Evolutionary conservation across 1,140 invertebrate genomes (phyloP), one percentile per base, ranked within the genome.

Genomic region (Chionoecetes opilio): DNA sequence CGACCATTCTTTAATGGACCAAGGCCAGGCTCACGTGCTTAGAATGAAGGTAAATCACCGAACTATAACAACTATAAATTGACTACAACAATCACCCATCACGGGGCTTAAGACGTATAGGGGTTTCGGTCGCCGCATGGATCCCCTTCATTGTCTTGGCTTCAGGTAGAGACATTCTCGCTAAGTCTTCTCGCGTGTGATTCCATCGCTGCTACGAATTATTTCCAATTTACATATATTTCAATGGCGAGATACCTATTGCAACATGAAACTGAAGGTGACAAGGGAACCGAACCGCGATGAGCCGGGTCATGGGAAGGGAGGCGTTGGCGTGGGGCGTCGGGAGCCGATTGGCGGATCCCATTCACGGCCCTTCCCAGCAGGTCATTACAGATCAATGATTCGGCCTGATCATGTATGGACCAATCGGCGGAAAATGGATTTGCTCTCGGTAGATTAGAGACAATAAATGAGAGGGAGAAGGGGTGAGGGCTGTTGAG

Each of bases 371-470:
- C 38, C 35, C 31, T 91, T 53, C 37, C 87, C 35, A 26, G 63
- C 35, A 91, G 93, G 93, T 94, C 88, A 94, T 94, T 91, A 85
- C 88, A 53, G 93, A 91, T 94, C 93, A 94, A 31, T 91, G 93
- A 85, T 89, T 94, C 29, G 93, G 85, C 38, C 46, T 82, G 37
- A 94, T 94, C 86, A 94, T 88, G 86, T 94, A 82, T 94, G 87
- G 93, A 89, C 86, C 93, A 94, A 89, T 90, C 46, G 93, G 93
- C 53, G 93, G 93, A 94, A 94, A 94, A 94, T 94, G 93, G 87
- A 94, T 94, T 94, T 93, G 46, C 93, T 90, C 90, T 88, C 63
- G 93, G 93, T 90, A 38, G 86, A 94, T 94, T 94, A 90, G 84
- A 87, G 93, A 82, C 91, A 91, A 87, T 93, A 91, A 95, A 95